Percentiles rank a stretch among this genome's conserved stretches.
Conservation (phyloP, 2,113 vertebrate species). For the Cacatua alba region DNA sequence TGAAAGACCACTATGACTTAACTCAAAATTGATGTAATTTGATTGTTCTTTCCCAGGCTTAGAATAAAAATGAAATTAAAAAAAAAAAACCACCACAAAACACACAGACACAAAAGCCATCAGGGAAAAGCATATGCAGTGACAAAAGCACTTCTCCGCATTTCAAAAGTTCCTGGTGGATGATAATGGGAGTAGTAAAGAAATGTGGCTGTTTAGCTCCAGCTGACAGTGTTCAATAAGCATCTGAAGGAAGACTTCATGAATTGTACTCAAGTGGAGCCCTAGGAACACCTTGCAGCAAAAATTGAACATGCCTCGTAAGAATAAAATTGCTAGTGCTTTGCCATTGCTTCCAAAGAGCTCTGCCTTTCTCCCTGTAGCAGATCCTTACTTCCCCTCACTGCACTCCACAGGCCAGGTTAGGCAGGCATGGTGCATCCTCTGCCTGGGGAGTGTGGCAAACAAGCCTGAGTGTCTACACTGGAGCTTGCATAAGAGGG, state of each 20-base stretch:
- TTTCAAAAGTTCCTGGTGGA: background rate
- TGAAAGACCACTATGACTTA: background rate
- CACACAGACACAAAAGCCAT: background rate
- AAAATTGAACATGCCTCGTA: accelerated
- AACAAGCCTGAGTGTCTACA: no score
- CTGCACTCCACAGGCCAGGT: background rate
- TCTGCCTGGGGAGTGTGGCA: accelerated
- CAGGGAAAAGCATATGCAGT: background rate
- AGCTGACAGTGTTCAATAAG: background rate
- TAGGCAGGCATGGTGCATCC: background rate
- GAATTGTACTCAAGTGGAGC: background rate
- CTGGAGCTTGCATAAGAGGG: background rate
- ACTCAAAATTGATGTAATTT: background rate
- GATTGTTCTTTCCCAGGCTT: background rate
- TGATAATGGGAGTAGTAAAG: background rate
- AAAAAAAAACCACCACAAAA: background rate
- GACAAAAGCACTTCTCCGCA: background rate
- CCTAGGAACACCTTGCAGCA: background rate
- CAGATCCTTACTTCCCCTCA: background rate
- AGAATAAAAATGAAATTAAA: background rate
- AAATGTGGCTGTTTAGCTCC: background rate
- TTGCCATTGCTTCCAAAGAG: background rate
- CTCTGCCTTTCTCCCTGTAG: background rate
- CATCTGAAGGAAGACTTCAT: background rate
- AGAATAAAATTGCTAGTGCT: background rate